phyloP scores from a whole-genome alignment of 2,797 vertebrate species.

The Salarias fasciatus region DNA sequence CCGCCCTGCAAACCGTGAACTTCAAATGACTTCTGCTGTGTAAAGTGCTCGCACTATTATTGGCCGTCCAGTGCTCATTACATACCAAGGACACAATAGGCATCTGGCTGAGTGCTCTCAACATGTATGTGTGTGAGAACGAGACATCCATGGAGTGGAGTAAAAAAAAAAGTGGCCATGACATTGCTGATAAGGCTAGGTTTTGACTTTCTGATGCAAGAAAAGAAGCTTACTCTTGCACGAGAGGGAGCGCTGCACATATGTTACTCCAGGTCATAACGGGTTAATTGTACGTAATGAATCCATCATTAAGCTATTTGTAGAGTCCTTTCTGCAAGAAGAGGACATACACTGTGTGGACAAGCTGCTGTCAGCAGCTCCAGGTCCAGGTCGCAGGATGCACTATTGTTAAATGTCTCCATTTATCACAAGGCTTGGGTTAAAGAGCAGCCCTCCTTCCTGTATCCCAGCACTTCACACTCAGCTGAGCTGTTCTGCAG shows the following conservation, averaged over 20 bases:
- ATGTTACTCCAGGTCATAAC: no score
- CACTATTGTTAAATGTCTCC: conserved; percentile 94
- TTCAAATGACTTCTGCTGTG: conserved; percentile 71
- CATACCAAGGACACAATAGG: conserved; percentile 46
- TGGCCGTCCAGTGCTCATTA: conserved; percentile 51
- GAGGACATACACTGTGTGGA: conserved; percentile 77
- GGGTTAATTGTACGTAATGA: conserved; percentile 22
- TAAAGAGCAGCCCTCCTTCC: conserved; percentile 87
- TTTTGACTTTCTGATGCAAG: no score
- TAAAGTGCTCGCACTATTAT: conserved; percentile 38
- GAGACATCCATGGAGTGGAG: background rate
- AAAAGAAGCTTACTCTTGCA: no score
- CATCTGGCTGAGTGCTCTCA: conserved; percentile 1
- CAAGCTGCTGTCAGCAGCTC: conserved; percentile 84
- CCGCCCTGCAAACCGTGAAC: conserved; percentile 72
- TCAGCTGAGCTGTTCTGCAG: conserved; percentile 84
- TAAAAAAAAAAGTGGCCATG: no score
- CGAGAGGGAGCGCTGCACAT: no score
- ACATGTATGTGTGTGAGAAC: conserved; percentile 2
- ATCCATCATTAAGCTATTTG: conserved; percentile 40
- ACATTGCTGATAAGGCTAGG: no score
- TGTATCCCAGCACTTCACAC: conserved; percentile 84
- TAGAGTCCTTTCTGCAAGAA: conserved; percentile 47
- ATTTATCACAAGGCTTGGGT: conserved; percentile 91
- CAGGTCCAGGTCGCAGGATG: conserved; percentile 87